Conservation (phyloP, 1,140 invertebrate species). For the Heliconius himera region DNA sequence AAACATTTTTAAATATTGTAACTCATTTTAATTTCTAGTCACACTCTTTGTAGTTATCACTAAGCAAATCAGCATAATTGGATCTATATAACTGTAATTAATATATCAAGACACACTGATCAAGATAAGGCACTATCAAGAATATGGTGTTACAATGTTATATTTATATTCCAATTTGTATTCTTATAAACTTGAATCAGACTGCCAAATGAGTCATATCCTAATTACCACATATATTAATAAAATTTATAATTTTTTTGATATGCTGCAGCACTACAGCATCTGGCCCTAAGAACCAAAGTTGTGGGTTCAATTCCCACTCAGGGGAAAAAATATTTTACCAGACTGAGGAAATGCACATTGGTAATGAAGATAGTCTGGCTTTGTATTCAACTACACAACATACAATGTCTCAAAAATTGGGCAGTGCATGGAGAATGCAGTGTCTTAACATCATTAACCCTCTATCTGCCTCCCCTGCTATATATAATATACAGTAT, state of each 20-base stretch:
- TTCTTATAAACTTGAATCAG: neutral
- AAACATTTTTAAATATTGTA: neutral
- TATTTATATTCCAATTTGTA: neutral
- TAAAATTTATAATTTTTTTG: neutral
- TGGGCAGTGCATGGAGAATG: too few species aligned
- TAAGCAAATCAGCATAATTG: conserved; percentile 1
- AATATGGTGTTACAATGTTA: neutral
- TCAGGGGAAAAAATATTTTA: too few species aligned
- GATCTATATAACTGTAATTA: neutral
- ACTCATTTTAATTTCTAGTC: neutral
- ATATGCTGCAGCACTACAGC: neutral
- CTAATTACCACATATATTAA: neutral
- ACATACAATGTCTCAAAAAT: too few species aligned
- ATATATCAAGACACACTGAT: conserved; percentile 6
- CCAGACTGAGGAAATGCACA: too few species aligned
- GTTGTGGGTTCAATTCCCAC: too few species aligned
- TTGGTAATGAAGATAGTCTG: too few species aligned
- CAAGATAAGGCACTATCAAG: conserved; percentile 14
- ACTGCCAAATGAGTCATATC: conserved; percentile 3
- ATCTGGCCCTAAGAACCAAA: too few species aligned
- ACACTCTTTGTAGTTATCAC: neutral
- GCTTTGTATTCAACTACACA: too few species aligned
- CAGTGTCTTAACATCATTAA: too few species aligned
- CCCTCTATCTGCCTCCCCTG: too few species aligned
- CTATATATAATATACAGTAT: too few species aligned